phyloP scores from a whole-genome alignment of 2,888 invertebrate species.

The Priocnemis perturbator region DNA sequence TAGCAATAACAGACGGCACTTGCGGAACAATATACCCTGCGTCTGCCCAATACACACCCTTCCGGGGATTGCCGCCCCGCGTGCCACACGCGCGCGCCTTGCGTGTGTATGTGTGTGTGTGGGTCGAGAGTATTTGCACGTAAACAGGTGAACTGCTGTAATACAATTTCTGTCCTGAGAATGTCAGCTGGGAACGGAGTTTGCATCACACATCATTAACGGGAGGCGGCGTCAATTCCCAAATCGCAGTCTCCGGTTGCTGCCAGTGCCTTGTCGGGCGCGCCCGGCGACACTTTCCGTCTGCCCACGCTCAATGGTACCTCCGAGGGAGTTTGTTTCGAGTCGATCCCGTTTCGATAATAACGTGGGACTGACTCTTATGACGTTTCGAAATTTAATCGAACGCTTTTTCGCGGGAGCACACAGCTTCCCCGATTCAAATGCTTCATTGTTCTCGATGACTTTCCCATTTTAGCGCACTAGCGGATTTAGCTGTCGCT shows the following conservation, averaged over 20 bases:
- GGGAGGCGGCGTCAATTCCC: slow-evolving; percentile 16
- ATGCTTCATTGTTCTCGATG: too few relatives aligned
- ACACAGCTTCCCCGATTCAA: too few relatives aligned
- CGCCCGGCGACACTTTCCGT: not conserved
- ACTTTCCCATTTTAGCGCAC: too few relatives aligned
- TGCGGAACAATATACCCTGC: slow-evolving; percentile 32
- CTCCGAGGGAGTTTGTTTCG: not conserved
- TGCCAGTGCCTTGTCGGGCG: not conserved
- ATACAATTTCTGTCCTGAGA: slow-evolving; percentile 38
- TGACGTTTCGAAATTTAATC: too few relatives aligned
- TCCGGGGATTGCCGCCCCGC: slow-evolving; percentile 24
- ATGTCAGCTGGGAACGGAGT: slow-evolving; percentile 24
- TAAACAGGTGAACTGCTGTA: slow-evolving; percentile 5
- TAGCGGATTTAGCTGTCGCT: too few relatives aligned
- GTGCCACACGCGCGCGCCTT: slow-evolving; percentile 5
- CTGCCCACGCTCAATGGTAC: not conserved
- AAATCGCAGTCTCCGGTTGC: slow-evolving; percentile 9
- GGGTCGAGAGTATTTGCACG: slow-evolving; percentile 3
- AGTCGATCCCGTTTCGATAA: too few relatives aligned
- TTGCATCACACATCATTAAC: slow-evolving; percentile 41
- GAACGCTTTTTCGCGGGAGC: too few relatives aligned
- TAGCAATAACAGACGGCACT: slow-evolving; percentile 27
- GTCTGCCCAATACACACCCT: slow-evolving; percentile 21
- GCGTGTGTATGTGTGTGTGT: not conserved
- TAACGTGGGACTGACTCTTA: too few relatives aligned